These are phyloP conservation scores for Scaptomyza reducta DNA, from an alignment of 2,888 invertebrate genomes.

Conservation along the genomic window DNA sequence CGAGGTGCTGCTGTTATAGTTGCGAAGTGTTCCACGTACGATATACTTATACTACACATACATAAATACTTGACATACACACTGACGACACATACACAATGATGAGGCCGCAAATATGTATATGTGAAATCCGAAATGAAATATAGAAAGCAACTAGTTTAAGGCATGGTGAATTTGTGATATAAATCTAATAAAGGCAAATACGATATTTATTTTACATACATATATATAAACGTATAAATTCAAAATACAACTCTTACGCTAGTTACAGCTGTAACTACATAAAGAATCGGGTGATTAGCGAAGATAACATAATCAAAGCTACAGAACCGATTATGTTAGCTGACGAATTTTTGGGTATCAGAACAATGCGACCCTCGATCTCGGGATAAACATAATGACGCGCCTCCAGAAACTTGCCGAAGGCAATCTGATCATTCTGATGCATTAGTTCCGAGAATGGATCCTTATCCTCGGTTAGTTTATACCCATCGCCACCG, in stretches of 20 bases:
- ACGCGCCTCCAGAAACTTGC: conserved; percentile 86
- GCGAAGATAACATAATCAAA: conserved; percentile 45
- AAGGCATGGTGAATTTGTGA: background rate
- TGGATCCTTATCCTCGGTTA: conserved; percentile 52
- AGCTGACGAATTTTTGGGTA: conserved; percentile 28
- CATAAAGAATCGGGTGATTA: conserved; percentile 41
- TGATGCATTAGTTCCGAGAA: conserved; percentile 81
- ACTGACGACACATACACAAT: conserved; percentile 3
- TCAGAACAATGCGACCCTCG: conserved; percentile 86
- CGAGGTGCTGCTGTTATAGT: background rate
- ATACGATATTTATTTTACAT: conserved; percentile 27
- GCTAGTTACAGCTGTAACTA: conserved; percentile 12
- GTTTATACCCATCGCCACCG: conserved; percentile 89
- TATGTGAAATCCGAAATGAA: conserved; percentile 2
- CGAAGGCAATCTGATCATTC: conserved; percentile 86
- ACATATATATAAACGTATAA: conserved; percentile 20
- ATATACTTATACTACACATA: background rate
- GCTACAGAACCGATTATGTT: conserved; percentile 44
- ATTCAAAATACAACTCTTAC: conserved; percentile 19
- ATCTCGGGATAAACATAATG: conserved; percentile 88
- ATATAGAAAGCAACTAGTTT: conserved; percentile 1
- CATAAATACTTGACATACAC: background rate
- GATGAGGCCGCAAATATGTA: conserved; percentile 23
- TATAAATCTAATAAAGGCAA: conserved; percentile 19
- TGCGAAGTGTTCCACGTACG: background rate